Percentiles rank a stretch among this genome's conserved stretches.
Evolutionary conservation across 64 coral and sea anemone species (phyloP).

Genomic region (Pocillopora verrucosa): DNA sequence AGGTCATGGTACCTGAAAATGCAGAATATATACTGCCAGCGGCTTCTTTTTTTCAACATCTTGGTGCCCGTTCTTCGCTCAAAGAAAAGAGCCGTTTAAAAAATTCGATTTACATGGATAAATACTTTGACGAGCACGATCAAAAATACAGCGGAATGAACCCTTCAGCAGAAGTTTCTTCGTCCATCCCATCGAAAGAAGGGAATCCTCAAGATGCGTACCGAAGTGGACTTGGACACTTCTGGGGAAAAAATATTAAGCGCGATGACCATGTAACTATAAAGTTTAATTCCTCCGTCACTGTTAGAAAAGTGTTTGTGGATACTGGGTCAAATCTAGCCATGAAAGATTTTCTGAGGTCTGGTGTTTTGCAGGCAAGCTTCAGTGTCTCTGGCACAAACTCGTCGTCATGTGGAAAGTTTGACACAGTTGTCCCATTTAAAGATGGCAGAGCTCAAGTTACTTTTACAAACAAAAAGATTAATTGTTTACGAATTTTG

Average conservation of each 20-base stretch:
- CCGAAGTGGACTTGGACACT: neutral
- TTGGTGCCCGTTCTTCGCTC: slow-evolving; percentile 39
- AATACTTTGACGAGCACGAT: neutral
- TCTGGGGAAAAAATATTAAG: slow-evolving; percentile 8
- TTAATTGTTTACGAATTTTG: slow-evolving; percentile 3
- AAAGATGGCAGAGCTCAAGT: neutral
- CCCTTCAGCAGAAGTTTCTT: neutral
- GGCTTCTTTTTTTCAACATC: slow-evolving; percentile 47
- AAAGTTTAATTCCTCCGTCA: neutral
- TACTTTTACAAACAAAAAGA: neutral
- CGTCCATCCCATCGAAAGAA: neutral
- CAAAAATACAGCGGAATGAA: neutral
- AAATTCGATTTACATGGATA: neutral
- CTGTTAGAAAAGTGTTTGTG: slow-evolving; percentile 7
- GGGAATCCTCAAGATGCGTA: slow-evolving; percentile 4
- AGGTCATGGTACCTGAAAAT: slow-evolving; percentile 36
- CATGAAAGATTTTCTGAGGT: slow-evolving; percentile 7
- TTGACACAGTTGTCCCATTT: neutral
- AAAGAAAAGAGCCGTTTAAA: neutral
- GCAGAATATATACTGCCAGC: neutral
- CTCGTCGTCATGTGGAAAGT: neutral
- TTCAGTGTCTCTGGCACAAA: neutral
- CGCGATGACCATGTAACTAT: slow-evolving; percentile 20
- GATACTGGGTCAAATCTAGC: slow-evolving; percentile 16
- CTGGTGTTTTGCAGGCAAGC: neutral